Base-by-base conservation (phyloP, 2,113 vertebrate species). In the Callipepla squamata region DNA sequence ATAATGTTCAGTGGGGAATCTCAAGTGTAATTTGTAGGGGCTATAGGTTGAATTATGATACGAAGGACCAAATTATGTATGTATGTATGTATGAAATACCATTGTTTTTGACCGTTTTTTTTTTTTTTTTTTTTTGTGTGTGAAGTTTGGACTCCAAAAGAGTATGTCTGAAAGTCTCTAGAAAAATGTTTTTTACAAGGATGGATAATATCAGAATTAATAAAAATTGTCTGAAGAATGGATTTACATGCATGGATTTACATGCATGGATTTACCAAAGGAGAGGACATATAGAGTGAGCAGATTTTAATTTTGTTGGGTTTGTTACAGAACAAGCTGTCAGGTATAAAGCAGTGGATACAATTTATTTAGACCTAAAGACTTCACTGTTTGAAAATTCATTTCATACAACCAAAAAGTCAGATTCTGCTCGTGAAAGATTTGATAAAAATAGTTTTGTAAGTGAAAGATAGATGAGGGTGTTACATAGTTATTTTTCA, bases 351-450 rank as follows among this genome's bases (percentile, higher is more conserved):
- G 25, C 32, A 72, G 40, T 9, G 67, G 48, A 76, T 85, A 17
- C 80, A 79, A 80, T 81, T 93, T 89, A 76, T 68, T 90, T 76
- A 80, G 66, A 86, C 58, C 45, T 75, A 67, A 85, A 88, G 85
- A 76, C 79, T 76, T 82, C 92, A 77, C 21, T 82, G 30, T 53
- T 80, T 84, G 48, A 16, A 75, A n/a, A 57, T 48, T 58, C 10
- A 42, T 62, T 67, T 85, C 67, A 18, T 44, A 45, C 1, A 0
- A 73, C 68, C 0, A 75, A 80, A 57, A 72, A 69, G 57, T 95
- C 83, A 95, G 66, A 59, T 81, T 59, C 30, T 92, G 51, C 36
- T 90, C 25, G 57, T 84, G 69, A 89, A 92, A 75, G 44, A 78
- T 65, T 90, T 44, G 65, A 65, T 62, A 73, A 81, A 78, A 73